phyloP scores from a whole-genome alignment of 2,797 vertebrate genomes.

The Chaetophractus vellerosus region DNA sequence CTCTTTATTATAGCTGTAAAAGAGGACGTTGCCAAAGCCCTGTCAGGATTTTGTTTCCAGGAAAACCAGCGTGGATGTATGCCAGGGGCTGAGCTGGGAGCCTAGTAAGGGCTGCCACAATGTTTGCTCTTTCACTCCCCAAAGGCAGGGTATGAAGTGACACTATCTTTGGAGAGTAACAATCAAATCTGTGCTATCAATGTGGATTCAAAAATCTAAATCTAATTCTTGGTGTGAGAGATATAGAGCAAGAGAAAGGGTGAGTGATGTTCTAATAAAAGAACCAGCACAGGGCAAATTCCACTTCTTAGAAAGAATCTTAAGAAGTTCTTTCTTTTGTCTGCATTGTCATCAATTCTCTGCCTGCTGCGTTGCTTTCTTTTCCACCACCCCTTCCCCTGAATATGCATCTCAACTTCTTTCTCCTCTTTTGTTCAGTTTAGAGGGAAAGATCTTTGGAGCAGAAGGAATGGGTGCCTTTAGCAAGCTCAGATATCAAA shows the following conservation, averaged over 20 bases:
- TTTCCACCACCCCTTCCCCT: slow-evolving; percentile 79
- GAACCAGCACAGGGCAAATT: slow-evolving; percentile 74
- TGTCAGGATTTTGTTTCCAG: slow-evolving; percentile 36
- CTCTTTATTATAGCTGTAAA: slow-evolving; percentile 28
- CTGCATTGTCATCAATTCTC: slow-evolving; percentile 81
- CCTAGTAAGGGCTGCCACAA: fast-evolving
- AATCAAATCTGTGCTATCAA: slow-evolving; percentile 60
- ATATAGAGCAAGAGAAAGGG: slow-evolving; percentile 79
- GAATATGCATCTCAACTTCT: slow-evolving; percentile 86
- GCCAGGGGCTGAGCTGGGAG: not conserved
- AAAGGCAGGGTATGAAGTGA: fast-evolving
- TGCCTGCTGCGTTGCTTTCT: slow-evolving; percentile 85
- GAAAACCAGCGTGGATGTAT: not conserved
- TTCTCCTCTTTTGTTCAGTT: slow-evolving; percentile 86
- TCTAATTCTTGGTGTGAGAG: slow-evolving; percentile 79
- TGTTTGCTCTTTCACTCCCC: not conserved
- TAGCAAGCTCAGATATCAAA: slow-evolving; percentile 86
- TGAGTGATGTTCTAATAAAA: slow-evolving; percentile 84
- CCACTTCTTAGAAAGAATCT: slow-evolving; percentile 87
- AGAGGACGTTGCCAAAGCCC: not conserved
- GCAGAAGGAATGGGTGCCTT: slow-evolving; percentile 83
- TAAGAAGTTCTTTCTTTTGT: slow-evolving; percentile 82
- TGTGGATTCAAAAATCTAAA: slow-evolving; percentile 75
- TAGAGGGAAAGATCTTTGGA: slow-evolving; percentile 85
- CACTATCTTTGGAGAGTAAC: slow-evolving; percentile 40